Evolutionary conservation across 2,113 vertebrate species (phyloP), one percentile per base, ranked within the genome.

Genomic region (Polypterus senegalus): DNA sequence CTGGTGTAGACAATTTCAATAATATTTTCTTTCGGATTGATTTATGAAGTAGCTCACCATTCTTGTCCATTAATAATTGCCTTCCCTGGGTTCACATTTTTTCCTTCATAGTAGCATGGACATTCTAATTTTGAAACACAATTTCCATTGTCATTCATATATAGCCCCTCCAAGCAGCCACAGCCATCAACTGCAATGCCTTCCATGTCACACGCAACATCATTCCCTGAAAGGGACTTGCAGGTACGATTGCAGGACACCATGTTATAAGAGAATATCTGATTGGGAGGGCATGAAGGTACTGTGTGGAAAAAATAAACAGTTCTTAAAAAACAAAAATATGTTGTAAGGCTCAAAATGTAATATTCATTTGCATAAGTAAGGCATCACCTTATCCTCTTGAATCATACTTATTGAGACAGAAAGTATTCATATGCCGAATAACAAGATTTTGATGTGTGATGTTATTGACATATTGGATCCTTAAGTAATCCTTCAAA

Each of bases 111-210:
- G 46, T 68, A 49, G 63, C 85, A 87, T 0, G 0, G 3, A 8
- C 85, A 86, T 9, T 77, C 64, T 9, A 65, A 7, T 60, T 63
- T 73, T 0, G 74, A 58, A 45, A 63, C 58, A 53, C 83, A 87
- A 47, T 3, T 48, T 4, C 47, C 3, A 6, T 52, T 73, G 3
- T 53, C 60, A 57, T 74, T 70, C 48, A 79, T 70, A 64, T 82
- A 71, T 4, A 72, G 72, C 62, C 77, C 81, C 43, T 72, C 63
- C 0, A 60, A 65, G 57, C 85, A 87, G 51, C 81, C 77, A 47
- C 83, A 87, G 5, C 85, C 83, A 56, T 84, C 81, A 48, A 79
- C 77, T 1, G 75, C 73, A n/a, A 47, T 57, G 1, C 74, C 72
- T 2, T 61, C 49, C 64, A 68, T 53, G 9, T 54, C 64, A 53